A percentile compares a stretch with the other conserved stretches of the same genome.
Conservation (phyloP, 2,888 invertebrate species). For the Halictus ligatus region DNA sequence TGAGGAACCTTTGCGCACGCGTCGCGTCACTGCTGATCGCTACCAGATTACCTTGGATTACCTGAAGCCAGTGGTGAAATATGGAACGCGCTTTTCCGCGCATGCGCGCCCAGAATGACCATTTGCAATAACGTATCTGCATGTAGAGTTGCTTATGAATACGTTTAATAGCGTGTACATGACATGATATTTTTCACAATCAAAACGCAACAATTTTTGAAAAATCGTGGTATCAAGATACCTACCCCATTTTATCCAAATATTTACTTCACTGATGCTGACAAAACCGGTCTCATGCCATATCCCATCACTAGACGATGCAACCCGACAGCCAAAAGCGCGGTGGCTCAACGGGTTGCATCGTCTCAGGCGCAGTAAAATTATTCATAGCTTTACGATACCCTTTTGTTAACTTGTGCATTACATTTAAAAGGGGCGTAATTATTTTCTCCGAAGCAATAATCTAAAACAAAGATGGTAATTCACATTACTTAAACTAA, state of each 20-base stretch:
- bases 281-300: too few species aligned
- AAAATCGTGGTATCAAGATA: too few species aligned
- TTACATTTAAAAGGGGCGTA: background rate
- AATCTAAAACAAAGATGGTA: background rate
- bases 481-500: background rate
- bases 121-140: background rate
- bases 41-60: background rate
- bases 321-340: background rate
- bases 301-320: background rate
- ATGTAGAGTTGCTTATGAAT: background rate
- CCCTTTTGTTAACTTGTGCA: background rate
- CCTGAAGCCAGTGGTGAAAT: background rate
- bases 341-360: background rate
- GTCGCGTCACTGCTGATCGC: slow-evolving; percentile 7
- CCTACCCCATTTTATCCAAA: too few species aligned
- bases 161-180: background rate
- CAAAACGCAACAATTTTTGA: too few species aligned
- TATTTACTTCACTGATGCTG: too few species aligned
- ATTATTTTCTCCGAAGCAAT: background rate
- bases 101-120: background rate
- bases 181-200: too few species aligned
- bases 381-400: background rate
- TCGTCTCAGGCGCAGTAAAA: background rate
- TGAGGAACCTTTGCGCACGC: background rate
- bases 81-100: background rate